Percentiles rank a stretch among this genome's conserved stretches.
Evolutionary conservation across 2,888 invertebrate species (phyloP).

Genomic region (Gasteruption jaculator): DNA sequence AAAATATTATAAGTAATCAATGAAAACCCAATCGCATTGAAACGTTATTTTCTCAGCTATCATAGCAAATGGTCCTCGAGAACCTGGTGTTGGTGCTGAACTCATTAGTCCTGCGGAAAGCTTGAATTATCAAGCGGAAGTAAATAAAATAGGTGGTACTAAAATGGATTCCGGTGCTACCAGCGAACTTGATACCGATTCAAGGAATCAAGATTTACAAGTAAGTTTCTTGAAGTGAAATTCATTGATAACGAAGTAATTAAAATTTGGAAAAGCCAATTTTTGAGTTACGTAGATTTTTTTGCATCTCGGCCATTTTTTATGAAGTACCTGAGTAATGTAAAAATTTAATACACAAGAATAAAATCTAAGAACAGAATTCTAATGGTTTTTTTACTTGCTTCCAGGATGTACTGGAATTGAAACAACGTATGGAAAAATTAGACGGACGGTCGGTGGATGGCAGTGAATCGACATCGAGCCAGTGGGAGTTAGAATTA

Average conservation of each 20-base stretch:
- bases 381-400: conserved; percentile 11
- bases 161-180: conserved; percentile 38
- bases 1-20: neutral
- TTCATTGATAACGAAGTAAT: neutral
- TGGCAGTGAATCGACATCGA: conserved; percentile 64
- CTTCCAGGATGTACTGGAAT: conserved; percentile 57
- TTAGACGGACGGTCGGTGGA: conserved; percentile 71
- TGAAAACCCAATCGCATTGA: neutral
- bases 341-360: too few relatives aligned
- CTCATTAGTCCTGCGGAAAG: conserved; percentile 46
- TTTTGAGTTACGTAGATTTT: neutral
- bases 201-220: conserved; percentile 37
- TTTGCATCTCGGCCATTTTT: neutral
- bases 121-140: conserved; percentile 36
- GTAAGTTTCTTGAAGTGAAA: conserved; percentile 27
- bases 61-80: conserved; percentile 56
- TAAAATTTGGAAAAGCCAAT: conserved; percentile 5
- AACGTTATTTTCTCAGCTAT: conserved; percentile 34
- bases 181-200: conserved; percentile 33
- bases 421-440: conserved; percentile 67
- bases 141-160: conserved; percentile 34
- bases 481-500: conserved; percentile 73
- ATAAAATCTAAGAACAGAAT: too few relatives aligned
- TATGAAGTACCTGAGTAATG: too few relatives aligned
- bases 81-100: conserved; percentile 66